Evolutionary conservation across 2,113 vertebrate genomes (phyloP).

Genomic region (Hylia prasina): DNA sequence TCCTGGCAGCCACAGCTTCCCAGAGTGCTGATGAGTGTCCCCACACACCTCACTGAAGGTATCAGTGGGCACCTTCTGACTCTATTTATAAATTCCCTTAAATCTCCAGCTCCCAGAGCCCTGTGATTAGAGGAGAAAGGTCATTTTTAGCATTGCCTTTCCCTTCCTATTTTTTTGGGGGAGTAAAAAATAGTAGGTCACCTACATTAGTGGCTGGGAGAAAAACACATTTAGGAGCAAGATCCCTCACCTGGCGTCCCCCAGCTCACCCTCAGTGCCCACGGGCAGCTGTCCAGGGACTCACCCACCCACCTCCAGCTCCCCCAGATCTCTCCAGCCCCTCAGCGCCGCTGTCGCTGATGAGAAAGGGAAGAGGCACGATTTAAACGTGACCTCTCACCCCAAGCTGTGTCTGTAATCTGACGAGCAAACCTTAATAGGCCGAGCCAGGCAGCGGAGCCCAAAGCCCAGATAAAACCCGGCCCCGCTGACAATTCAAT

Average conservation of each 20-base stretch:
- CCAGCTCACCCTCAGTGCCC: not conserved
- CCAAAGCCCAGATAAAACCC: slow-evolving; percentile 59
- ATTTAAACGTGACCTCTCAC: slow-evolving; percentile 53
- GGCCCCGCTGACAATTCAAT: slow-evolving; percentile 54
- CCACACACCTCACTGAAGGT: not conserved
- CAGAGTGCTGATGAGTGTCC: not conserved
- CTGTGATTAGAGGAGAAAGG: not conserved
- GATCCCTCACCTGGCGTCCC: not conserved
- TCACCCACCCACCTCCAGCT: not conserved
- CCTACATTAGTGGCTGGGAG: not conserved
- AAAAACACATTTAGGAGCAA: not conserved
- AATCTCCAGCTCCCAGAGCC: not conserved
- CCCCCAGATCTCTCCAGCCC: not conserved
- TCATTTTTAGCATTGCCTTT: not conserved
- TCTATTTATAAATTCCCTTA: not conserved
- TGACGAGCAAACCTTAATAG: slow-evolving; percentile 48
- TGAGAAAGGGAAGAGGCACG: not conserved
- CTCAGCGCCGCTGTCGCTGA: not conserved
- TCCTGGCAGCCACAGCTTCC: not conserved
- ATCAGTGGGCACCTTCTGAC: not conserved
- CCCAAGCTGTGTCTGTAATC: slow-evolving; percentile 60
- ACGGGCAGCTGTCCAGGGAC: not conserved
- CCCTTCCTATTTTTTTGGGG: not conserved
- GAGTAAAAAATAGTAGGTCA: not conserved
- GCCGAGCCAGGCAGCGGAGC: slow-evolving; percentile 49